These are phyloP conservation scores for Coregonus suidteri DNA, from an alignment of 2,797 vertebrate genomes.

Conservation along the genomic window DNA sequence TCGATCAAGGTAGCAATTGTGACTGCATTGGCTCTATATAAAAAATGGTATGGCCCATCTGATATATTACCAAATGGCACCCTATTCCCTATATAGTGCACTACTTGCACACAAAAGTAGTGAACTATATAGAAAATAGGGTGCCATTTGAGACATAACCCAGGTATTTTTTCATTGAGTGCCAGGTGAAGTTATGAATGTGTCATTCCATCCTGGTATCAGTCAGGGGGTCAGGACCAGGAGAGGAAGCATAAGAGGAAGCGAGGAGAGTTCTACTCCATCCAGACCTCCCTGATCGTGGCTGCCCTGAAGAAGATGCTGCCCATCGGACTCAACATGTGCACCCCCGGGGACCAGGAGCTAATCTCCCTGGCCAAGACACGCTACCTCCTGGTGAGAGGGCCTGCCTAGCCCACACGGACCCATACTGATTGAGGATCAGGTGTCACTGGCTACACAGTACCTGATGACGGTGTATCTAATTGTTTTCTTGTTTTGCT, in stretches of 20 bases:
- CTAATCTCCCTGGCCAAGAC: conserved; percentile 93
- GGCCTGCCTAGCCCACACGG: neutral
- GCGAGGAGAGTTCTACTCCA: conserved; percentile 94
- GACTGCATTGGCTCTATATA: neutral
- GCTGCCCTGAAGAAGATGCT: conserved; percentile 98
- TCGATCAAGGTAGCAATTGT: neutral
- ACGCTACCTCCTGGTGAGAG: conserved; percentile 88
- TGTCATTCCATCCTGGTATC: conserved; percentile 43
- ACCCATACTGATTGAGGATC: neutral
- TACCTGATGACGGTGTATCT: neutral
- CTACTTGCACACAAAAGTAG: neutral
- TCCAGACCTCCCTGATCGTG: conserved; percentile 97
- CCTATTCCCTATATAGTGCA: neutral
- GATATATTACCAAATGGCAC: neutral
- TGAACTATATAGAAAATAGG: too few species aligned
- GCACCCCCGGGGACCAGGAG: conserved; percentile 96
- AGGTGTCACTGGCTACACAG: neutral
- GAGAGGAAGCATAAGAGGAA: conserved; percentile 95
- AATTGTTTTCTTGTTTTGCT: conserved; percentile 1
- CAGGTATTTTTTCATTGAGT: neutral
- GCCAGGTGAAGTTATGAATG: neutral
- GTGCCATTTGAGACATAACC: too few species aligned
- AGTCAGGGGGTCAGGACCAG: conserved; percentile 98
- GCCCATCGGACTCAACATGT: conserved; percentile 99
- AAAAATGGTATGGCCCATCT: neutral